phyloP scores from a whole-genome alignment of 2,113 vertebrate species.

The Tringa solitaria region DNA sequence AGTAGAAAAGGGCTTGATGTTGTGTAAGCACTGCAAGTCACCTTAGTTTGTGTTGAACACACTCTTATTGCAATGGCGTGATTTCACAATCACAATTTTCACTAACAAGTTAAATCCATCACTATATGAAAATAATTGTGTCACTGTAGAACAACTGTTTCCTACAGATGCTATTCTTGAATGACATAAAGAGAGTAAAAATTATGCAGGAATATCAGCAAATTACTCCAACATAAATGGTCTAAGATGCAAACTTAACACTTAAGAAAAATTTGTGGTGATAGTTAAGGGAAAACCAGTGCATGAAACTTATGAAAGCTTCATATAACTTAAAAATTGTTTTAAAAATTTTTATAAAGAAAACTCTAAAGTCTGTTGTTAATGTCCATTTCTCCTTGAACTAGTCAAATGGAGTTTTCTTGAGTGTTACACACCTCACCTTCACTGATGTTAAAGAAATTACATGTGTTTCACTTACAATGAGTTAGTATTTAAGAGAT shows the following conservation, averaged over 20 bases:
- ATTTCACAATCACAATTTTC: neutral
- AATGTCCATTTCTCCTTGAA: neutral
- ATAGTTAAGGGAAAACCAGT: neutral
- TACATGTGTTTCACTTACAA: neutral
- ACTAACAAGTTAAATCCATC: neutral
- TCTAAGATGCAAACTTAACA: neutral
- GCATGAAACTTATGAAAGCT: neutral
- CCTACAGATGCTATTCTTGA: neutral
- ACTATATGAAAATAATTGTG: neutral
- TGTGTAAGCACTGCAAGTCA: neutral
- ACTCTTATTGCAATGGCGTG: neutral
- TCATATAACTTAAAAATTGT: neutral
- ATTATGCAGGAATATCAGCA: neutral
- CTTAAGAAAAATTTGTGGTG: neutral
- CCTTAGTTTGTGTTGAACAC: neutral
- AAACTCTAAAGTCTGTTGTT: neutral
- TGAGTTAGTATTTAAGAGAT: neutral
- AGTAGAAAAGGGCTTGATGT: neutral
- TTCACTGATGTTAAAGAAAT: neutral
- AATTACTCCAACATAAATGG: neutral
- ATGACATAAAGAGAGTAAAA: neutral
- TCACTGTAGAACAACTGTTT: neutral
- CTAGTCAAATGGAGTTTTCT: neutral
- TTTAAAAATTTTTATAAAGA: neutral
- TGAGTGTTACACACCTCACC: neutral